Evolutionary conservation across 2,888 invertebrate genomes (phyloP).

Genomic region (Pyrrhia umbra): DNA sequence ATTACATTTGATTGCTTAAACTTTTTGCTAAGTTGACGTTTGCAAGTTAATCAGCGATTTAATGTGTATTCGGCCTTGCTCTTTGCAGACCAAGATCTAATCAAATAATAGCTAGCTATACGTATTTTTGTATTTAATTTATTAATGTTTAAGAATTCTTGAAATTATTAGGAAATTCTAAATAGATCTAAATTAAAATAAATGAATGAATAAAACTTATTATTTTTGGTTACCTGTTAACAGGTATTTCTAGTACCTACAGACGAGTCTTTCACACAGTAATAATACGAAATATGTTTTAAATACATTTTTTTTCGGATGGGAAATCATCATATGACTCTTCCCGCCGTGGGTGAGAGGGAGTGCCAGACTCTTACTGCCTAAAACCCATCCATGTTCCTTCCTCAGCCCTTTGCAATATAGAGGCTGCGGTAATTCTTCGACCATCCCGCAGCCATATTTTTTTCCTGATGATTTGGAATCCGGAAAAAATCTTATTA

Average conservation of each 20-base stretch:
- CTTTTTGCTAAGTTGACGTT: not conserved
- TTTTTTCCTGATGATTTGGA: too few species aligned
- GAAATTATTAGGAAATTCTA: not conserved
- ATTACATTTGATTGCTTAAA: not conserved
- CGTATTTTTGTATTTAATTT: not conserved
- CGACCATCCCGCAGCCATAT: too few species aligned
- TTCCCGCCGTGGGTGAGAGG: too few species aligned
- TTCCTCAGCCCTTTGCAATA: too few species aligned
- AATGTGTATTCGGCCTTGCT: not conserved
- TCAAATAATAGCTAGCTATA: not conserved
- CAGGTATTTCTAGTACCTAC: not conserved
- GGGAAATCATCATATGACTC: not conserved
- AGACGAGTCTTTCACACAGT: not conserved
- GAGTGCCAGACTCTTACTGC: too few species aligned
- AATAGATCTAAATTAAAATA: not conserved
- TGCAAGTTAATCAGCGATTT: not conserved
- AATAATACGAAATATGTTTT: not conserved
- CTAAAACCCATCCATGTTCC: too few species aligned
- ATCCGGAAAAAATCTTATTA: too few species aligned
- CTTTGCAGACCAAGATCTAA: not conserved
- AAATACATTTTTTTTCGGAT: not conserved
- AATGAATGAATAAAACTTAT: not conserved
- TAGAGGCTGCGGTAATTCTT: too few species aligned
- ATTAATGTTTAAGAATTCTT: not conserved
- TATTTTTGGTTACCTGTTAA: not conserved